Conservation (phyloP, 2,888 invertebrate species). For the Anodontia alba region DNA sequence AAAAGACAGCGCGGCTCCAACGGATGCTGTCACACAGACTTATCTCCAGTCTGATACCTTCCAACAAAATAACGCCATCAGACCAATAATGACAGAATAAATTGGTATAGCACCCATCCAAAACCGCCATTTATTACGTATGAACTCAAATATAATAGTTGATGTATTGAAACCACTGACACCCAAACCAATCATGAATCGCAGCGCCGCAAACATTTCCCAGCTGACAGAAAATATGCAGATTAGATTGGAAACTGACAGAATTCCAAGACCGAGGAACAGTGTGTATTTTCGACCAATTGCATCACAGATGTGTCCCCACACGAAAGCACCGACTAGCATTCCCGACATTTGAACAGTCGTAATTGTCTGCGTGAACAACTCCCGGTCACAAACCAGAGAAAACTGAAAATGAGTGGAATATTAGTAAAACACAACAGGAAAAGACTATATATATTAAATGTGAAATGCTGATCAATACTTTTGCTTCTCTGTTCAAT, state of each 20-base stretch:
- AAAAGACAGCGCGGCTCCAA: not conserved
- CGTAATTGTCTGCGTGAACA: conserved; percentile 20
- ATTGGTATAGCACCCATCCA: not conserved
- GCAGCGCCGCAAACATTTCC: conserved; percentile 39
- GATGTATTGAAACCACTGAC: conserved; percentile 2
- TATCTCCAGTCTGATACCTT: conserved; percentile 13
- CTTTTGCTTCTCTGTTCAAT: no score
- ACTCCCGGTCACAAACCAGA: conserved; percentile 38
- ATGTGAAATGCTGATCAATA: no score
- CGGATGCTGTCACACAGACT: not conserved
- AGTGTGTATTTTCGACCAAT: conserved; percentile 43
- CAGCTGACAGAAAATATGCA: conserved; percentile 23
- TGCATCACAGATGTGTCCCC: conserved; percentile 31
- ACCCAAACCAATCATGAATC: conserved; percentile 35
- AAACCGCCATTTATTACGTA: conserved; percentile 18
- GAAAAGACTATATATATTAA: no score
- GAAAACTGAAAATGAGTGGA: no score
- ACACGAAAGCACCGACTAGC: conserved; percentile 25
- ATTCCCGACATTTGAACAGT: conserved; percentile 38
- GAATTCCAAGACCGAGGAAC: not conserved
- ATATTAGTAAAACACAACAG: no score
- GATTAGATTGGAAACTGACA: not conserved
- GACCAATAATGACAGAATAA: not conserved
- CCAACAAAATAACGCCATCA: conserved; percentile 17
- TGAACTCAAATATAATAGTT: conserved; percentile 11